phyloP scores from a whole-genome alignment of 2,113 vertebrate genomes.

The Colossoma macropomum region DNA sequence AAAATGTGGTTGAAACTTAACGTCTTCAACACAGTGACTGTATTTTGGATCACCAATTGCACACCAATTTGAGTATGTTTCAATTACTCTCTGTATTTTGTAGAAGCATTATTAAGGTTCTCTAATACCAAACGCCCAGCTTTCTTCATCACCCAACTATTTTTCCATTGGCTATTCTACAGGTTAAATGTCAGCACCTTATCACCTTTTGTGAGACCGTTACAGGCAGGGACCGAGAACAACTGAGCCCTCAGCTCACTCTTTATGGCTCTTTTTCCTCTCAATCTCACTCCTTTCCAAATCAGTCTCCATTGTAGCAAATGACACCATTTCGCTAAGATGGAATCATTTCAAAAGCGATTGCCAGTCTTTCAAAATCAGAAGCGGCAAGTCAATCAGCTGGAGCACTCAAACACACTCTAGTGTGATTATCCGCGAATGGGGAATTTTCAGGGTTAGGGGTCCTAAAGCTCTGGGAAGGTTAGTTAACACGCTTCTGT shows the following conservation, averaged over 20 bases:
- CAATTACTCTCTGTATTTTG: constrained; percentile 11
- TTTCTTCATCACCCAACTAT: constrained; percentile 13
- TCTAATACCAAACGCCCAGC: constrained; percentile 1
- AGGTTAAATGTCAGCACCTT: constrained; percentile 39
- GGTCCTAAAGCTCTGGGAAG: constrained; percentile 31
- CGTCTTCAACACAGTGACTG: not conserved
- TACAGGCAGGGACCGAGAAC: constrained; percentile 28
- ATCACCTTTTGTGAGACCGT: constrained; percentile 41
- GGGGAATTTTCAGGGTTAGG: constrained; percentile 48
- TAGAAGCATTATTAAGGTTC: constrained; percentile 13
- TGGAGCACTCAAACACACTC: constrained; percentile 50
- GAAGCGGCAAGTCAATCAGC: constrained; percentile 55
- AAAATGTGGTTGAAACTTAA: not conserved
- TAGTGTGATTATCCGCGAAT: constrained; percentile 53
- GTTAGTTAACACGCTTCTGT: constrained; percentile 45
- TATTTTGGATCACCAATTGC: not conserved
- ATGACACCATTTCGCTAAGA: constrained; percentile 50
- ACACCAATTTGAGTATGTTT: not conserved
- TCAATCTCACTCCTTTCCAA: constrained; percentile 34
- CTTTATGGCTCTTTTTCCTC: constrained; percentile 17
- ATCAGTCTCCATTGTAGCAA: constrained; percentile 55
- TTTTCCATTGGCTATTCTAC: constrained; percentile 31
- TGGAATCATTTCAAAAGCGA: constrained; percentile 56
- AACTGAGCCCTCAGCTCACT: constrained; percentile 13
- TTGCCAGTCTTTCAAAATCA: constrained; percentile 60